Conservation (phyloP, 2,113 vertebrate species). For the Sylvilagus bachmani region DNA sequence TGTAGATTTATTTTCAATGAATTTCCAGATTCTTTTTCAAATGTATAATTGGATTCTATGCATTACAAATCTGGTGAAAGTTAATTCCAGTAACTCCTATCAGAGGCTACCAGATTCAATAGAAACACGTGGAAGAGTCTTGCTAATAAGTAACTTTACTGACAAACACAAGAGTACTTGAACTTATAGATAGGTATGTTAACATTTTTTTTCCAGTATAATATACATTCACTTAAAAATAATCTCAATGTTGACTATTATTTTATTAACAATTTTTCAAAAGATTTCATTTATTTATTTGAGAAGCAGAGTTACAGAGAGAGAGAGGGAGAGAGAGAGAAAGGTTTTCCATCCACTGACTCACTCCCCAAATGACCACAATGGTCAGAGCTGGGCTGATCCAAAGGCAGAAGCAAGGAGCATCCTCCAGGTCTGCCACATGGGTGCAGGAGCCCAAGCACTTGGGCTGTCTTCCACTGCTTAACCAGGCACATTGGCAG, state of each 20-base stretch:
- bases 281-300: not conserved
- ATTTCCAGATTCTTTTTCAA: not conserved
- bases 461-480: no score
- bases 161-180: not conserved
- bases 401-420: no score
- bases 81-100: not conserved
- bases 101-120: not conserved
- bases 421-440: no score
- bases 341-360: no score
- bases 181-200: not conserved
- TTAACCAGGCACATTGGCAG: no score
- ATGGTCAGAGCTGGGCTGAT: no score
- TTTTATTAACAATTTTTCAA: conserved; percentile 4
- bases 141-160: not conserved
- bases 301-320: no score
- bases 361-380: no score
- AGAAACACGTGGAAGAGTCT: not conserved
- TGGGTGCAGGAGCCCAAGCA: no score
- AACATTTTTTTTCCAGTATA: not conserved
- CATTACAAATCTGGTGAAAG: not conserved
- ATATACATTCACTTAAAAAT: conserved; percentile 29
- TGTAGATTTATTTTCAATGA: not conserved
- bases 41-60: not conserved
- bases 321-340: no score
- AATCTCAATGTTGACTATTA: not conserved